These are phyloP conservation scores for Synanthedon myopaeformis DNA, from an alignment of 2,888 invertebrate genomes.

Conservation along the genomic window DNA sequence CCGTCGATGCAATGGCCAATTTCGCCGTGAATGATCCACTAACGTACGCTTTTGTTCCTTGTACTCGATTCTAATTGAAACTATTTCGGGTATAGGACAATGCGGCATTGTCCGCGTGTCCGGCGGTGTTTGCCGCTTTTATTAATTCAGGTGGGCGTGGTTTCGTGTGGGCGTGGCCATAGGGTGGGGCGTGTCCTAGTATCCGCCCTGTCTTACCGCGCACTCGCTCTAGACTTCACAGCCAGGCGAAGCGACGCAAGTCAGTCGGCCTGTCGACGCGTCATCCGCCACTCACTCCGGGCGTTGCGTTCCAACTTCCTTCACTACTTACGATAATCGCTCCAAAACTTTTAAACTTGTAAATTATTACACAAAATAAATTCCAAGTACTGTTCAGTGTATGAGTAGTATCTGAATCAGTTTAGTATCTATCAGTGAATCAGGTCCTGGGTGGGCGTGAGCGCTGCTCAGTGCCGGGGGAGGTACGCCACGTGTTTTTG, in stretches of 20 bases:
- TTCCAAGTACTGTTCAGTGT: too few relatives aligned
- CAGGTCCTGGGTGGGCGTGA: constrained; percentile 13
- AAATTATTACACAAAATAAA: too few relatives aligned
- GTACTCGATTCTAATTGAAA: constrained; percentile 67
- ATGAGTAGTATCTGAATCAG: too few relatives aligned
- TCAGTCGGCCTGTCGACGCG: constrained; percentile 59
- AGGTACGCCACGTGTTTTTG: constrained; percentile 24
- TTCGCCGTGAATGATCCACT: constrained; percentile 52
- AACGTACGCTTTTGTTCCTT: constrained; percentile 56
- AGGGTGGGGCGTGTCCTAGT: constrained; percentile 30
- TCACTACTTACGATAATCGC: constrained; percentile 20
- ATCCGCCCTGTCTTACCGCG: constrained; percentile 27
- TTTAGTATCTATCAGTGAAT: constrained; percentile 7
- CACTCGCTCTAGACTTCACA: constrained; percentile 5
- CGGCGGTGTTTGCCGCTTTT: constrained; percentile 66
- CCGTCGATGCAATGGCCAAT: constrained; percentile 51
- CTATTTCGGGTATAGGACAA: constrained; percentile 68
- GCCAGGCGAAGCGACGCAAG: constrained; percentile 18
- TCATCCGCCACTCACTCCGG: constrained; percentile 45
- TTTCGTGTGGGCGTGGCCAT: constrained; percentile 35
- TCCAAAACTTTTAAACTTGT: too few relatives aligned
- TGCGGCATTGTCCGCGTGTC: constrained; percentile 68
- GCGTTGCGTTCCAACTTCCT: constrained; percentile 27
- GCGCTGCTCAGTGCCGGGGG: constrained; percentile 6
- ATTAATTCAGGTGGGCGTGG: constrained; percentile 67